Percentiles rank a stretch among this genome's conserved stretches.
These are phyloP conservation scores for Palloptera scutellata DNA, from an alignment of 2,888 invertebrate genomes.

Conservation along the genomic window DNA sequence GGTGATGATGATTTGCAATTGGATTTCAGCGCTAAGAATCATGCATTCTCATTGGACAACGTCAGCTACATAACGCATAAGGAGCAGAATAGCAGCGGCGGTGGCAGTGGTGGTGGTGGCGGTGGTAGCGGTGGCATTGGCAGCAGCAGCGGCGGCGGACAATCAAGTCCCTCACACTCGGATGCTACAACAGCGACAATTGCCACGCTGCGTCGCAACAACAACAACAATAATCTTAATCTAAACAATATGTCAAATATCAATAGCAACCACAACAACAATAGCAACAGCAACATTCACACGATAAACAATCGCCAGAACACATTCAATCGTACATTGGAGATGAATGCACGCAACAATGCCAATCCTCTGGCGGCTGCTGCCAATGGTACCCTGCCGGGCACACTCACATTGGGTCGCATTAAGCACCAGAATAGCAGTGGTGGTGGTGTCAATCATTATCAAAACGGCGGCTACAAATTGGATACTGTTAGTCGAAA, in stretches of 20 bases:
- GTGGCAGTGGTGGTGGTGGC: constrained; percentile 36
- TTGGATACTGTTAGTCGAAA: constrained; percentile 60
- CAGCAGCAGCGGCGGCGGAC: constrained; percentile 66
- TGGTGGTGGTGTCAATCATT: constrained; percentile 51
- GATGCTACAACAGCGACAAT: constrained; percentile 85
- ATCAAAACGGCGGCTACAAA: constrained; percentile 63
- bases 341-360: constrained; percentile 62
- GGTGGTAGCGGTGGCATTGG: background rate
- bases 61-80: constrained; percentile 89
- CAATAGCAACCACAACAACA: constrained; percentile 66
- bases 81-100: constrained; percentile 63
- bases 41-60: constrained; percentile 86
- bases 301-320: constrained; percentile 62
- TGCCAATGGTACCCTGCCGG: constrained; percentile 54
- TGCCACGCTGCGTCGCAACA: constrained; percentile 67
- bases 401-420: constrained; percentile 62
- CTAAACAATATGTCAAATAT: constrained; percentile 73
- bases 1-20: constrained; percentile 83
- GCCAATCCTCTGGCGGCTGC: constrained; percentile 60
- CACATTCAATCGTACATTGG: constrained; percentile 62
- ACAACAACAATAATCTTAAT: constrained; percentile 51
- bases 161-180: constrained; percentile 81
- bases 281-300: constrained; percentile 56
- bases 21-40: constrained; percentile 87
- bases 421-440: constrained; percentile 60